These are phyloP conservation scores for Rhynchotus rufescens DNA, from an alignment of 2,797 vertebrate species.

Conservation along the genomic window DNA sequence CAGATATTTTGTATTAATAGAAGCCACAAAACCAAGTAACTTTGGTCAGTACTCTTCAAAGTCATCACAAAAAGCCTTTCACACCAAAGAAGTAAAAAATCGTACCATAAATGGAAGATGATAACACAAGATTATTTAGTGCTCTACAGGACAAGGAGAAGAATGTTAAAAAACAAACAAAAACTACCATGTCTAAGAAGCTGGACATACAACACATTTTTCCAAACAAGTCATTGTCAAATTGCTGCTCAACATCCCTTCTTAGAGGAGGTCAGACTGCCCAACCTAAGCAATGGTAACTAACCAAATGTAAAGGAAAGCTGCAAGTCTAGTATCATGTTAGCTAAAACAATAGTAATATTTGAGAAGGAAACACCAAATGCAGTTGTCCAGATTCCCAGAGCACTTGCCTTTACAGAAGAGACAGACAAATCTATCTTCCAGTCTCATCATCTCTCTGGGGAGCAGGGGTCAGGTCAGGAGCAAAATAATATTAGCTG, in stretches of 20 bases:
- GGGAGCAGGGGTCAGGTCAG: background rate
- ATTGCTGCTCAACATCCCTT: background rate
- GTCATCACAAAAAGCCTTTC: conserved; percentile 34
- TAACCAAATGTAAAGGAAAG: background rate
- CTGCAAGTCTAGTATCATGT: background rate
- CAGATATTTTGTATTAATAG: conserved; percentile 26
- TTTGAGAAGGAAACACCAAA: background rate
- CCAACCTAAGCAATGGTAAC: background rate
- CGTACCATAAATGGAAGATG: background rate
- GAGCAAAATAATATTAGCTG: background rate
- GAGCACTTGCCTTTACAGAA: background rate
- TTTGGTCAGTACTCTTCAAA: background rate
- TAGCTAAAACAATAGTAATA: background rate
- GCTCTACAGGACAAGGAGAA: background rate
- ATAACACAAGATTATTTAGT: background rate
- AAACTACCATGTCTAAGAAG: background rate
- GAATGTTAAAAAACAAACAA: background rate
- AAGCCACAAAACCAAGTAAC: conserved; percentile 7
- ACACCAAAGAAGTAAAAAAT: conserved; percentile 34
- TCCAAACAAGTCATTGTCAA: background rate
- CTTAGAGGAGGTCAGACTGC: background rate
- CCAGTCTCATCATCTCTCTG: background rate
- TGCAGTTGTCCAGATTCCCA: background rate
- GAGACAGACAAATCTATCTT: background rate
- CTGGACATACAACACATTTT: background rate